phyloP scores from a whole-genome alignment of 1,140 invertebrate genomes.

The Nomia melanderi region DNA sequence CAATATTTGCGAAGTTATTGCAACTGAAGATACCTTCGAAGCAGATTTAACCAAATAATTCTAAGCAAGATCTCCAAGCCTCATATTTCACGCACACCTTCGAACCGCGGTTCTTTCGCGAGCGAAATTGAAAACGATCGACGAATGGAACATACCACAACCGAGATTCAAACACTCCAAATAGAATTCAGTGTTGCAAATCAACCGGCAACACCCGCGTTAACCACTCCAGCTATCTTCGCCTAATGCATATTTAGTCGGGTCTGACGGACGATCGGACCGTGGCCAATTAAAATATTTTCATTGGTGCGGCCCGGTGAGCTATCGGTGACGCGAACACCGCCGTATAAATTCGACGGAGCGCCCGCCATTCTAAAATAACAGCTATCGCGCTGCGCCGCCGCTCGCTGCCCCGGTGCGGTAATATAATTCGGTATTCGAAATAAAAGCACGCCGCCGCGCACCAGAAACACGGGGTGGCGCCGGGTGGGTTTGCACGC shows the following conservation, averaged over 20 bases:
- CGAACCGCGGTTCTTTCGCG: too few relatives aligned
- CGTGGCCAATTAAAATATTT: conserved; percentile 47
- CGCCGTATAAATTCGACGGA: conserved; percentile 25
- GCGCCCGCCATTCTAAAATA: conserved; percentile 29
- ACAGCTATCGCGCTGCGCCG: not conserved
- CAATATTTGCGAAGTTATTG: too few relatives aligned
- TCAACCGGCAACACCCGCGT: not conserved
- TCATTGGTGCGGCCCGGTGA: not conserved
- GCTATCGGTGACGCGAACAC: conserved; percentile 38
- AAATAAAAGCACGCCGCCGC: conserved; percentile 37
- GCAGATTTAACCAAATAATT: too few relatives aligned
- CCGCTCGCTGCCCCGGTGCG: too few relatives aligned
- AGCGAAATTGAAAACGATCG: too few relatives aligned
- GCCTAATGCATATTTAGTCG: conserved; percentile 11
- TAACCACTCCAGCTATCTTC: not conserved
- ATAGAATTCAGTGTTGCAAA: conserved; percentile 6
- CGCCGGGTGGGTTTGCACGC: not conserved
- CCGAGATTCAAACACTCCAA: not conserved
- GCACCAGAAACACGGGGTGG: not conserved
- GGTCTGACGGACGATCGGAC: not conserved
- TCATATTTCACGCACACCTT: too few relatives aligned
- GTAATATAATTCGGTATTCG: conserved; percentile 32
- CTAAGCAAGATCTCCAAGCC: too few relatives aligned
- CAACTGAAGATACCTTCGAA: too few relatives aligned
- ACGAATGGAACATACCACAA: too few relatives aligned